Evolutionary conservation across 2,888 invertebrate species (phyloP).

Genomic region (Ornithoptera alexandrae): DNA sequence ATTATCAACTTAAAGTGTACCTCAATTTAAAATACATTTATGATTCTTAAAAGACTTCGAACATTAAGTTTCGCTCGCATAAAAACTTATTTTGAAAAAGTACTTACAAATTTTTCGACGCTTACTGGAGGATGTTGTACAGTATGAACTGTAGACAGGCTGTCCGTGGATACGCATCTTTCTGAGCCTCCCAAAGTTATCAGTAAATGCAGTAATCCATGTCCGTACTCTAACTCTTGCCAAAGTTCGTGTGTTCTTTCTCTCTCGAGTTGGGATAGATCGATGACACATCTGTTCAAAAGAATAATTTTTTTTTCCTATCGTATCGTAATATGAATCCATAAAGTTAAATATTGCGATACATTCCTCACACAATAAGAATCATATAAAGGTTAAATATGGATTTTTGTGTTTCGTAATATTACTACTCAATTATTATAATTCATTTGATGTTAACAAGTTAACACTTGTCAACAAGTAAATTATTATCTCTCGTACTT

Average conservation of each 20-base stretch:
- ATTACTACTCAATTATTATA: too few species aligned
- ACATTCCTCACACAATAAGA: too few species aligned
- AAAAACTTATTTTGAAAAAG: neutral
- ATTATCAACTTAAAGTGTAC: neutral
- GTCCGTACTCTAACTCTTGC: constrained; percentile 69
- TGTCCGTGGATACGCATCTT: constrained; percentile 49
- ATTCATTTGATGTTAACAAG: too few species aligned
- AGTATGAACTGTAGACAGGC: constrained; percentile 61
- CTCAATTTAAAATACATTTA: constrained; percentile 2
- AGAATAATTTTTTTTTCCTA: neutral
- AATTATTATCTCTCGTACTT: too few species aligned
- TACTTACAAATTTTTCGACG: constrained; percentile 63
- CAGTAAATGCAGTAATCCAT: constrained; percentile 64
- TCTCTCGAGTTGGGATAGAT: constrained; percentile 63
- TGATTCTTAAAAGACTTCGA: neutral
- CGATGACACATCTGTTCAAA: constrained; percentile 59
- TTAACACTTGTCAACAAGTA: too few species aligned
- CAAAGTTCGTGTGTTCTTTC: constrained; percentile 72
- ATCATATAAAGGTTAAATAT: too few species aligned
- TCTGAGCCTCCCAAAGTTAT: constrained; percentile 61
- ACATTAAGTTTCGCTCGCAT: constrained; percentile 1
- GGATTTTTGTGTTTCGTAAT: too few species aligned
- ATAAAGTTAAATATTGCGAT: too few species aligned
- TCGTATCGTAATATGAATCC: too few species aligned
- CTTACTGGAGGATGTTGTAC: constrained; percentile 43